Conservation (phyloP, 2,113 vertebrate species). For the Semnornis frantzii region DNA sequence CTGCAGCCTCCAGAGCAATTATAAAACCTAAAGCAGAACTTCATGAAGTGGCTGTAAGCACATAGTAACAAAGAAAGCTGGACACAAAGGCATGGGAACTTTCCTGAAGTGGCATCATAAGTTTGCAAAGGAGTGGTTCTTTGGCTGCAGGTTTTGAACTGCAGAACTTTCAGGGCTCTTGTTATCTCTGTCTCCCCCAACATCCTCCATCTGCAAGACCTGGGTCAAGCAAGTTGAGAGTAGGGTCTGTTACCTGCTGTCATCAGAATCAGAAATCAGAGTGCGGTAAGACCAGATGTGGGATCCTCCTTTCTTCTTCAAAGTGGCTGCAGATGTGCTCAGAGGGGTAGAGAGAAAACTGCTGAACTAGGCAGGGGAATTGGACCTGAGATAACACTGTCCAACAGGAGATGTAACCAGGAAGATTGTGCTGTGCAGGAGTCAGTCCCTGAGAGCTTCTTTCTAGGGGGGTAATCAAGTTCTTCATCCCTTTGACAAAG, state of each 20-base stretch:
- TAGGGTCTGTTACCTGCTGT: background rate
- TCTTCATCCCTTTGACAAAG: background rate
- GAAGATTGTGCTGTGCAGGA: background rate
- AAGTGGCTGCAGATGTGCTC: background rate
- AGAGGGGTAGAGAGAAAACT: background rate
- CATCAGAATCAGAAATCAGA: background rate
- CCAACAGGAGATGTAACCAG: background rate
- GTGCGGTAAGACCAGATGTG: background rate
- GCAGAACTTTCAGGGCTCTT: background rate
- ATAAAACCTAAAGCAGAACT: background rate
- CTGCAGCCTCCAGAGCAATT: background rate
- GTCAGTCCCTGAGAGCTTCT: accelerated
- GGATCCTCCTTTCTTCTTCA: background rate
- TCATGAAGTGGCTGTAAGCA: background rate
- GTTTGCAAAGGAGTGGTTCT: background rate
- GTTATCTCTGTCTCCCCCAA: accelerated
- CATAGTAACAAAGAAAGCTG: background rate
- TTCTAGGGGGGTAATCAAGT: background rate
- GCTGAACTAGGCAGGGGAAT: background rate
- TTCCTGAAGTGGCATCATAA: background rate
- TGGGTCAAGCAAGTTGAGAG: background rate
- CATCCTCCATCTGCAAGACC: accelerated
- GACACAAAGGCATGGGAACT: background rate
- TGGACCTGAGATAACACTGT: background rate
- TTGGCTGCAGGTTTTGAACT: background rate